Base-by-base conservation (phyloP, 30 jellyfish, hydroid and myxozoan genomes). In the Clytia hemisphaerica region DNA sequence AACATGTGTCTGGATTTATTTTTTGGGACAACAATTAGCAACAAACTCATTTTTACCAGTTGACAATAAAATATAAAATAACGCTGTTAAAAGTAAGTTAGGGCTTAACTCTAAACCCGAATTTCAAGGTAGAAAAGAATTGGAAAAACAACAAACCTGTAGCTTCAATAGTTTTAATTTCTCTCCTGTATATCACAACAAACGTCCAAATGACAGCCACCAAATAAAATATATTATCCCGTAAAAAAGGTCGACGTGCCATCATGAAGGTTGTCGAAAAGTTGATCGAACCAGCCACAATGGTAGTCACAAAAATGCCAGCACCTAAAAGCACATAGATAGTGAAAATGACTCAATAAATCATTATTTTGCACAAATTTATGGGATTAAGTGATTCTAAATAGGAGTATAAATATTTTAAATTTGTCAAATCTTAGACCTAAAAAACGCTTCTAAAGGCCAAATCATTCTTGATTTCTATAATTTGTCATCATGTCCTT, bases 121-220 rank as follows among this genome's bases (percentile, higher is more conserved):
- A n/a, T n/a, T n/a, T n/a, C n/a, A n/a, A n/a, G n/a, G n/a, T n/a
- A n/a, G n/a, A n/a, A n/a, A n/a, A n/a, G n/a, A n/a, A n/a, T n/a
- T n/a, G n/a, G n/a, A n/a, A n/a, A n/a, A n/a, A n/a, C n/a, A n/a
- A 37, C 82, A 4, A 25, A 85, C 96, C 96, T 2, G 78, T 70
- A 26, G 96, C 93, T 69, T 85, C 96, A 6, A 83, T 73, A 12
- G 96, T 85, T 46, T 49, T 76, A 49, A 85, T 85, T 18, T 67
- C 85, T 62, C 82, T 65, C 27, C 67, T 63, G 60, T 85, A 78
- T 77, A 85, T 78, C 3, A 85, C 92, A 6, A 68, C 77, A 71
- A 78, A 79, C 36, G 96, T 86, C 96, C 96, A 86, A 22, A 77
- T 66, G 26, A 78, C 86, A 16, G 96, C 96, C 33, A 92, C 53